phyloP scores from a whole-genome alignment of 2,888 invertebrate species.

The Graphium colonna region DNA sequence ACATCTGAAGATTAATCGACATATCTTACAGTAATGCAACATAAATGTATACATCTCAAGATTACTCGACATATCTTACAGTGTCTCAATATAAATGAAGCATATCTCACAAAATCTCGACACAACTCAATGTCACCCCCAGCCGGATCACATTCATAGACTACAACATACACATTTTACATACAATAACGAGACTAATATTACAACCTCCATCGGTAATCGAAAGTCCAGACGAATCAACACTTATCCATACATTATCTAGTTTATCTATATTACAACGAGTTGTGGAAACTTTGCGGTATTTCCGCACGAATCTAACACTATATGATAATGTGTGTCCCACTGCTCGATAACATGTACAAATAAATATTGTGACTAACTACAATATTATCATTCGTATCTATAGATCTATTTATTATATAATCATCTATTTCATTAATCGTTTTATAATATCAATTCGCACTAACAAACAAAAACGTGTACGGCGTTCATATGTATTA shows the following conservation, averaged over 20 bases:
- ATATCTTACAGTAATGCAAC: not conserved
- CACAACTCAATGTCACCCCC: conserved; percentile 32
- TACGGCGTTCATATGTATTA: too few species aligned
- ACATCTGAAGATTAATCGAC: not conserved
- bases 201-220: conserved; percentile 29
- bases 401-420: too few species aligned
- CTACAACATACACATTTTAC: conserved; percentile 1
- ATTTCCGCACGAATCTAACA: not conserved
- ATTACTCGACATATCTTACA: not conserved
- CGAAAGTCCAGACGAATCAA: conserved; percentile 33
- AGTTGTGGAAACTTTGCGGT: not conserved
- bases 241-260: conserved; percentile 47
- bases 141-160: conserved; percentile 39
- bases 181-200: not conserved
- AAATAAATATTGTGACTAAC: conserved; percentile 55
- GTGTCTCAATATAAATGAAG: not conserved
- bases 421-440: too few species aligned
- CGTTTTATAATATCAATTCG: too few species aligned
- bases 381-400: not conserved
- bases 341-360: conserved; percentile 41
- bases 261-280: not conserved
- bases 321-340: conserved; percentile 13
- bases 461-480: too few species aligned
- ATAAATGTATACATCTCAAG: not conserved
- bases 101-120: conserved; percentile 15